phyloP scores from a whole-genome alignment of 1,140 invertebrate genomes.

The Apis dorsata region DNA sequence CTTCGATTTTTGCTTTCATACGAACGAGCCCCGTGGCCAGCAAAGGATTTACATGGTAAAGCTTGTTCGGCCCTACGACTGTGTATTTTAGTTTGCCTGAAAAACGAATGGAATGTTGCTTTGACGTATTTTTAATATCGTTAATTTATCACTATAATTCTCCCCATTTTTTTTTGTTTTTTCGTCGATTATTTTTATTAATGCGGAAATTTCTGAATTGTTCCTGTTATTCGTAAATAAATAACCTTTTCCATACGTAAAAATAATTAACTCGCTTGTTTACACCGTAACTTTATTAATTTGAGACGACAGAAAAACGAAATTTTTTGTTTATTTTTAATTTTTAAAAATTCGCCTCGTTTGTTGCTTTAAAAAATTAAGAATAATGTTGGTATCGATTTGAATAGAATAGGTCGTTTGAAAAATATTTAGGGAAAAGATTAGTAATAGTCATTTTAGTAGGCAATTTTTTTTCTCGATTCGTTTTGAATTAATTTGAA shows the following conservation, averaged over 20 bases:
- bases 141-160: background rate
- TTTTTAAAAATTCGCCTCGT: too few relatives aligned
- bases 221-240: background rate
- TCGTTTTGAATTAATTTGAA: too few relatives aligned
- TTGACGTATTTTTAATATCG: slow-evolving; percentile 14
- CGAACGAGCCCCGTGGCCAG: background rate
- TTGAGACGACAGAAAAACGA: too few relatives aligned
- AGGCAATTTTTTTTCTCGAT: too few relatives aligned
- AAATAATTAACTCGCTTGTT: background rate
- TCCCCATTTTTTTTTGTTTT: background rate
- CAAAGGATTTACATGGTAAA: slow-evolving; percentile 23
- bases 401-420: too few relatives aligned
- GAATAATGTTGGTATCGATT: too few relatives aligned
- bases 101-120: background rate
- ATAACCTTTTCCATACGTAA: background rate
- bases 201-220: background rate
- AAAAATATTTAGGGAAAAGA: too few relatives aligned
- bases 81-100: background rate
- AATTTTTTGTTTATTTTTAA: too few relatives aligned
- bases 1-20: slow-evolving; percentile 25
- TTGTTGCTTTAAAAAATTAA: too few relatives aligned
- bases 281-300: background rate
- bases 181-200: background rate
- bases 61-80: background rate
- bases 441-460: too few relatives aligned